A percentile compares a stretch with the other conserved stretches of the same genome.
Evolutionary conservation across 64 coral and sea anemone species (phyloP).

Genomic region (Montipora foliosa): DNA sequence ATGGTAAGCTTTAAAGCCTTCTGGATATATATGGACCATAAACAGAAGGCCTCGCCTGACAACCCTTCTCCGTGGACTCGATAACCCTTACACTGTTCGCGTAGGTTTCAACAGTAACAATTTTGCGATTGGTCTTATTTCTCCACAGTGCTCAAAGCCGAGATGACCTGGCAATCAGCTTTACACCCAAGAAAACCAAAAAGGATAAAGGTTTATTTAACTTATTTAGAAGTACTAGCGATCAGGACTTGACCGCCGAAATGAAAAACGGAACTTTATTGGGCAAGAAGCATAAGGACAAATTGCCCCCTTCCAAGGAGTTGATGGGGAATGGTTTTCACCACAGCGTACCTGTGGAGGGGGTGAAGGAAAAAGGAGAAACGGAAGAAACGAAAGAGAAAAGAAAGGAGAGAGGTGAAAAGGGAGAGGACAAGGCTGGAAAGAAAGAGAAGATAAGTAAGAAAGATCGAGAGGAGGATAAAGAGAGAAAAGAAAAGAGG

Average conservation of each 20-base stretch:
- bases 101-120: too few species aligned
- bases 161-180: neutral
- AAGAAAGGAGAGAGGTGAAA: neutral
- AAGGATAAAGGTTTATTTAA: conserved; percentile 20
- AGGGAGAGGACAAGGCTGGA: neutral
- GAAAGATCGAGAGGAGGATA: conserved; percentile 1
- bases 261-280: conserved; percentile 21
- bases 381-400: conserved; percentile 27
- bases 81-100: too few species aligned
- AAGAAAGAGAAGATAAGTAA: neutral
- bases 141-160: conserved; percentile 12
- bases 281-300: conserved; percentile 31
- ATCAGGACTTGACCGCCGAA: neutral
- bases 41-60: too few species aligned
- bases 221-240: conserved; percentile 20
- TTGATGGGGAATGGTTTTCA: conserved; percentile 33
- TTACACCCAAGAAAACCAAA: conserved; percentile 26
- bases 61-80: too few species aligned
- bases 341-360: neutral
- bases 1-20: too few species aligned
- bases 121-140: neutral
- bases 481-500: conserved; percentile 4
- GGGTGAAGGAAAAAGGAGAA: conserved; percentile 28
- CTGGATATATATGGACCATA: too few species aligned
- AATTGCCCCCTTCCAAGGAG: neutral